phyloP scores from a whole-genome alignment of 2,888 invertebrate species.

The Priocnemis perturbator region DNA sequence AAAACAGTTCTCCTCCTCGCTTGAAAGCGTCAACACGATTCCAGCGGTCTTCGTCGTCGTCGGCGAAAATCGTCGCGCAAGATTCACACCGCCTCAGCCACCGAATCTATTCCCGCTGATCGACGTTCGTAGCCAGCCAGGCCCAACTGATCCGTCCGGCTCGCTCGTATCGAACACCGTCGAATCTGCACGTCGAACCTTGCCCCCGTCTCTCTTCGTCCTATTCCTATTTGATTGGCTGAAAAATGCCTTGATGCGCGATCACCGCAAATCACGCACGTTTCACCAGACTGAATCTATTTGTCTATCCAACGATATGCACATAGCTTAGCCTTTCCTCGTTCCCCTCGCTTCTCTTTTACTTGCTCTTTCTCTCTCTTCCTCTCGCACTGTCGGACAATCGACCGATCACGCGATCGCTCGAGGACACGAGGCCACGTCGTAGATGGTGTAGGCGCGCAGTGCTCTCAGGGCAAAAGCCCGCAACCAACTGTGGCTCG shows the following conservation, averaged over 20 bases:
- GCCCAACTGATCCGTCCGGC: too few relatives aligned
- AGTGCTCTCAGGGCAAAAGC: conserved; percentile 65
- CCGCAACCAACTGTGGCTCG: conserved; percentile 72
- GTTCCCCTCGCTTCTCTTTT: neutral
- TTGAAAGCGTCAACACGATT: too few relatives aligned
- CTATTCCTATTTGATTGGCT: too few relatives aligned
- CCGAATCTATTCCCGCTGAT: too few relatives aligned
- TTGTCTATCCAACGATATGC: neutral
- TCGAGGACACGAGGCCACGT: conserved; percentile 41
- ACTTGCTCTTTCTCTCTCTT: neutral
- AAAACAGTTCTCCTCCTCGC: too few relatives aligned
- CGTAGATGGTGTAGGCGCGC: conserved; percentile 32
- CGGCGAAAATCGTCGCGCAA: too few relatives aligned
- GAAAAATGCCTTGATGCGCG: neutral
- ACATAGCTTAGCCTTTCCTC: neutral
- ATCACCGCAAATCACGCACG: neutral
- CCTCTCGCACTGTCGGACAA: neutral
- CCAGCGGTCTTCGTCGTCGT: too few relatives aligned
- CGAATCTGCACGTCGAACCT: too few relatives aligned
- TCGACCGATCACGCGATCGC: conserved; percentile 28
- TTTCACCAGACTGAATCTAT: conserved; percentile 1
- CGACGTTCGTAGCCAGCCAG: too few relatives aligned
- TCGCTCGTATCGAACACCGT: too few relatives aligned
- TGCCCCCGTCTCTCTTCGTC: too few relatives aligned
- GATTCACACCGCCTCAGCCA: too few relatives aligned